Evolutionary conservation across 2,797 vertebrate species (phyloP).

Genomic region (Anguilla anguilla): DNA sequence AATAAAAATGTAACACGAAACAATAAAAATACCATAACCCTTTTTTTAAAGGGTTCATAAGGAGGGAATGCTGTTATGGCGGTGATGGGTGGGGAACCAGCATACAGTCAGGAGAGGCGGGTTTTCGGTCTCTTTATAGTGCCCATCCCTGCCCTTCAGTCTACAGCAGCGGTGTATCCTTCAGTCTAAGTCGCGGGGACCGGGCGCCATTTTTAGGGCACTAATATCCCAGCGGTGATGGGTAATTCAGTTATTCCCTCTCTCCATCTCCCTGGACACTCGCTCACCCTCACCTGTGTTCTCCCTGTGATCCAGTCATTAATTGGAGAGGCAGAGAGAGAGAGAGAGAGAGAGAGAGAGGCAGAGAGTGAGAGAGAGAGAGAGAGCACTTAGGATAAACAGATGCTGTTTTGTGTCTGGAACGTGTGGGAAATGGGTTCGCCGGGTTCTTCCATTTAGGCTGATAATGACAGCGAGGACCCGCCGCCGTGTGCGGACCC

Average conservation of each 20-base stretch:
- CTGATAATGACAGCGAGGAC: slow-evolving; percentile 48
- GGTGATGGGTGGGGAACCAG: not conserved
- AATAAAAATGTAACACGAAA: not conserved
- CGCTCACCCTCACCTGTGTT: not conserved
- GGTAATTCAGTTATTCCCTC: not conserved
- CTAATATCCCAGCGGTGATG: not conserved
- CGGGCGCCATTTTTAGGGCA: not conserved
- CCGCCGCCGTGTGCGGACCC: not conserved
- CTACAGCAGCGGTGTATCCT: too few species aligned
- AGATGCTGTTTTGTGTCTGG: slow-evolving; percentile 15
- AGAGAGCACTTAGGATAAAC: slow-evolving; percentile 30
- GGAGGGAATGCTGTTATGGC: not conserved
- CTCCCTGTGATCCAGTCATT: slow-evolving; percentile 41
- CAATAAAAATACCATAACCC: not conserved
- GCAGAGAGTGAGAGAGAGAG: not conserved
- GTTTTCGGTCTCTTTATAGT: not conserved
- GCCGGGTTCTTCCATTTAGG: slow-evolving; percentile 49
- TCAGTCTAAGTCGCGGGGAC: too few species aligned
- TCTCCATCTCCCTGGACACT: not conserved
- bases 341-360: too few species aligned
- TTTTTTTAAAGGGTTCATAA: not conserved
- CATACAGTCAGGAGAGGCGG: not conserved
- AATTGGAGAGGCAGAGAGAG: slow-evolving; percentile 13
- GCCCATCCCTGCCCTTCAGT: not conserved
- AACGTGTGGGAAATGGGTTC: slow-evolving; percentile 49